Conservation (phyloP, 2,888 invertebrate species). For the Uloborus plumipes region DNA sequence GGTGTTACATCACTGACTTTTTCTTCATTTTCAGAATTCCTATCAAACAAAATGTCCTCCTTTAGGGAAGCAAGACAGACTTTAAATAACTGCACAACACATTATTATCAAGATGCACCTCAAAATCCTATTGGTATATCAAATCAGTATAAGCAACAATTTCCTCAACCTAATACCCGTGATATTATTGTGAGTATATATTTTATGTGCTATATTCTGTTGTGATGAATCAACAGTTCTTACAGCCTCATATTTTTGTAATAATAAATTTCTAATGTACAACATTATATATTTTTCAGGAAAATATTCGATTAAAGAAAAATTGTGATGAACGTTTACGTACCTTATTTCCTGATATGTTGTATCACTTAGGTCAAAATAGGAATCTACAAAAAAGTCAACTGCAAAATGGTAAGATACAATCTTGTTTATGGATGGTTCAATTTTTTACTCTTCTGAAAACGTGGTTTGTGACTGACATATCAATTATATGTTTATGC, state of each 20-base stretch:
- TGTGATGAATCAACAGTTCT: not conserved
- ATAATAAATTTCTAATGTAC: not conserved
- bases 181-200: constrained; percentile 40
- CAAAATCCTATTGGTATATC: constrained; percentile 44
- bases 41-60: constrained; percentile 29
- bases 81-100: constrained; percentile 53
- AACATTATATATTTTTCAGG: constrained; percentile 5
- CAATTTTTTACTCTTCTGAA: not conserved
- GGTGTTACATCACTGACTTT: no score
- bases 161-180: constrained; percentile 17
- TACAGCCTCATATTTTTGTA: not conserved
- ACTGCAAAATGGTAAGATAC: constrained; percentile 48
- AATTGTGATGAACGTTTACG: constrained; percentile 75
- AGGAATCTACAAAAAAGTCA: constrained; percentile 50
- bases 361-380: constrained; percentile 62
- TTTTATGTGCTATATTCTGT: not conserved
- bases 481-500: no score
- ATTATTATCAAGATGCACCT: constrained; percentile 36
- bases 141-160: constrained; percentile 47
- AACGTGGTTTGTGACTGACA: no score
- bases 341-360: constrained; percentile 73
- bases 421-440: not conserved
- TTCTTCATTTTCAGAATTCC: constrained; percentile 18
- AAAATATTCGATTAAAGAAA: constrained; percentile 69
- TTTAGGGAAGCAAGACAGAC: constrained; percentile 39